Percentiles rank a stretch among this genome's conserved stretches.
Conservation (phyloP, 2,888 invertebrate species). For the Rhagium mordax region DNA sequence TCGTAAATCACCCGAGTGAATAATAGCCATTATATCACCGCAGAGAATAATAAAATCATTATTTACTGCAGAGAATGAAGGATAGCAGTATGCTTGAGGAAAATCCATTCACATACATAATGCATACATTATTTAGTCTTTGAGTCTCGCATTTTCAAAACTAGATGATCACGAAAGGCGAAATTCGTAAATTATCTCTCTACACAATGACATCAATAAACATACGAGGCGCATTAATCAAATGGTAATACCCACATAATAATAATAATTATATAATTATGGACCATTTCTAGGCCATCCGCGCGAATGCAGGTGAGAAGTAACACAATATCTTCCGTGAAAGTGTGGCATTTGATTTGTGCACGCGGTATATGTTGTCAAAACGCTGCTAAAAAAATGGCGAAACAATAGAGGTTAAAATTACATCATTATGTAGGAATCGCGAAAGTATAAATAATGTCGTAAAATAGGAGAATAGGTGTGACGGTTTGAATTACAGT, state of each 20-base stretch:
- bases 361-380: neutral
- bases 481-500: neutral
- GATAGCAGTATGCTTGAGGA: no score
- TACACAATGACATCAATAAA: neutral
- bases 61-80: no score
- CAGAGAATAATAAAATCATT: no score
- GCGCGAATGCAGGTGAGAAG: neutral
- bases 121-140: no score
- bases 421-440: neutral
- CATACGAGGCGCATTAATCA: neutral
- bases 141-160: no score
- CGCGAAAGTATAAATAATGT: neutral
- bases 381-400: neutral
- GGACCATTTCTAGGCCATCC: constrained; percentile 1
- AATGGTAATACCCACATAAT: neutral
- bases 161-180: no score
- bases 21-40: no score
- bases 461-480: neutral
- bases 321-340: neutral
- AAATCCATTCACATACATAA: no score
- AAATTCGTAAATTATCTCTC: no score
- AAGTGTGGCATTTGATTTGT: neutral
- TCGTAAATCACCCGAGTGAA: no score
- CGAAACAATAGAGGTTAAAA: neutral
- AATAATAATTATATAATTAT: constrained; percentile 14